These are phyloP conservation scores for Zaprionus davidi DNA, from an alignment of 1,140 invertebrate species.

Conservation along the genomic window DNA sequence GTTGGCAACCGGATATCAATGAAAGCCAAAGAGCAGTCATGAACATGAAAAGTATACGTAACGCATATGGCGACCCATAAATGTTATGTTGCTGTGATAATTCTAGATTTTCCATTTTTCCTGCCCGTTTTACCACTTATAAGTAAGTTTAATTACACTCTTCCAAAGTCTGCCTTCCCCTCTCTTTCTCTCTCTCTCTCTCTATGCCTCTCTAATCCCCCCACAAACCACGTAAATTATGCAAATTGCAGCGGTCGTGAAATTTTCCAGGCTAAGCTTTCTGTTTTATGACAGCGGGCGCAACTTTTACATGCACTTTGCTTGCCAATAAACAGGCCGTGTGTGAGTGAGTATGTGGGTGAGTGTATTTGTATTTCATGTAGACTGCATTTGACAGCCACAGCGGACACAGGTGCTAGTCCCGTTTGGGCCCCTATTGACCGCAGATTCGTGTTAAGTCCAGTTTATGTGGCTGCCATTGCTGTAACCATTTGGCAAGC, in stretches of 20 bases:
- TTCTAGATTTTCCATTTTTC: not conserved
- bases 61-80: not conserved
- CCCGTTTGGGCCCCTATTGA: constrained; percentile 19
- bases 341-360: not conserved
- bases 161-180: not conserved
- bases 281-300: constrained; percentile 23
- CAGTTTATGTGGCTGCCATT: not conserved
- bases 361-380: constrained; percentile 3
- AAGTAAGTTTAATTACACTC: constrained; percentile 17
- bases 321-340: constrained; percentile 35
- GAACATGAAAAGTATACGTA: constrained; percentile 2
- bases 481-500: constrained; percentile 44
- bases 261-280: constrained; percentile 21
- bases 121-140: not conserved
- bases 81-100: not conserved
- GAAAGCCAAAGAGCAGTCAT: not conserved
- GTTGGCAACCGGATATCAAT: not conserved
- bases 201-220: not conserved
- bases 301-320: constrained; percentile 32
- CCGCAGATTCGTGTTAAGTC: constrained; percentile 20
- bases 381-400: constrained; percentile 20
- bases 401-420: constrained; percentile 42
- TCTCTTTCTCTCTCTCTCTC: not conserved
- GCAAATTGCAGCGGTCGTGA: constrained; percentile 37
- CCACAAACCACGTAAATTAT: constrained; percentile 28